These are phyloP conservation scores for Heteromyza rotundicornis DNA, from an alignment of 2,888 invertebrate genomes.

Conservation along the genomic window DNA sequence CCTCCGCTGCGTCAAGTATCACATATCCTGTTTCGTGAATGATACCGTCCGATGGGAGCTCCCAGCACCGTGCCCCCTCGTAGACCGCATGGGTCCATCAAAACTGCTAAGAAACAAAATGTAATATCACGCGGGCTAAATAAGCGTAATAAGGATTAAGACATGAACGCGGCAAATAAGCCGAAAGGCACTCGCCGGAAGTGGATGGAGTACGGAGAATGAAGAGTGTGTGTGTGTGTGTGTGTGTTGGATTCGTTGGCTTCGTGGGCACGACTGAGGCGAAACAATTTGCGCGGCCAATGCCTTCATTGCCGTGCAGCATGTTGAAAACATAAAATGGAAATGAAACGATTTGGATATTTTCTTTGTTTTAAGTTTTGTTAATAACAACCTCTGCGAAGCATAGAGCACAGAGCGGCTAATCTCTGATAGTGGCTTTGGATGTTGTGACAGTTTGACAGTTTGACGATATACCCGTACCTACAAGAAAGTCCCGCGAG, in stretches of 20 bases:
- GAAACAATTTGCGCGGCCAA: no score
- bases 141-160: conserved; percentile 53
- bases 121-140: conserved; percentile 40
- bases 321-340: background rate
- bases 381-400: background rate
- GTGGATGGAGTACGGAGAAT: background rate
- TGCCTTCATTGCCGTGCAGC: no score
- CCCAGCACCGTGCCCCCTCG: background rate
- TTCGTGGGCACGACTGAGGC: no score
- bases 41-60: conserved; percentile 21
- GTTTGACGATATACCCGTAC: background rate
- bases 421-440: conserved; percentile 10
- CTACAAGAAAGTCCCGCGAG: conserved; percentile 2
- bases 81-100: conserved; percentile 24
- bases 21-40: conserved; percentile 32
- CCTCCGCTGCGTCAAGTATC: conserved; percentile 28
- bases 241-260: no score
- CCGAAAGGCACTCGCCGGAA: background rate
- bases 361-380: conserved; percentile 1
- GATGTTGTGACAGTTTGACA: conserved; percentile 6
- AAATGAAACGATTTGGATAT: conserved; percentile 2
- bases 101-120: conserved; percentile 29
- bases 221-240: no score
- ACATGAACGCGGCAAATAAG: conserved; percentile 37
- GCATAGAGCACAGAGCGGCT: background rate